Base-by-base conservation (phyloP, 1,140 invertebrate genomes). In the Pinna nobilis region DNA sequence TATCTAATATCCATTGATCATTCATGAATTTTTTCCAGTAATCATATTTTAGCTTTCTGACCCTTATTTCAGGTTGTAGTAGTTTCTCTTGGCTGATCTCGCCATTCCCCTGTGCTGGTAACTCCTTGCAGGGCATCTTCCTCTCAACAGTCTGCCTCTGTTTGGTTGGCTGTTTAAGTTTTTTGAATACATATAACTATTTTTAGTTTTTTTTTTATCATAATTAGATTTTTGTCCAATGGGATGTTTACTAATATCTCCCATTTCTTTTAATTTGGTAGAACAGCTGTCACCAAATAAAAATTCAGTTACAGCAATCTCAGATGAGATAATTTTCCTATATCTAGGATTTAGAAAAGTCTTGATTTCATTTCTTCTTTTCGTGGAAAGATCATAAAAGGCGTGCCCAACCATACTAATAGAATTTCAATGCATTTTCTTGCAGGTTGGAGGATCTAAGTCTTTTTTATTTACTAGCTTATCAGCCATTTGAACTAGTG, bases 401-500 rank as follows among this genome's bases (percentile, higher is more conserved):
- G 51, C 51, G 15, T 30, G 30, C 5, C 51, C 25, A 7, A 55
- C 1, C 53, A 57, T 32, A 32, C 53, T 57, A n/a, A n/a, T n/a
- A n/a, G n/a, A n/a, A n/a, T n/a, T n/a, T n/a, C n/a, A n/a, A n/a
- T n/a, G n/a, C n/a, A n/a, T n/a, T n/a, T n/a, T n/a, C n/a, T n/a
- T n/a, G 15, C 53, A 57, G 23, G 11, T 57, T n/a, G 32, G 53
- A 18, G 53, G 53, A 5, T 57, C 28, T 33, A 57, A 15, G n/a
- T n/a, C 11, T 57, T 18, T 11, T 57, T 57, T 57, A 15, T 57
- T 57, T 2, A 57, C 53, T 2, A 57, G n/a, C 53, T 33, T 32
- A 57, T 55, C 51, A 25, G 51, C 51, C 51, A 55, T 55, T 30
- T 55, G 51, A 4, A 55, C 51, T n/a, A 55, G 33, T 18, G 25